Evolutionary conservation across 2,113 vertebrate genomes (phyloP), one percentile per base, ranked within the genome.

Genomic region (Colinus virginianus): DNA sequence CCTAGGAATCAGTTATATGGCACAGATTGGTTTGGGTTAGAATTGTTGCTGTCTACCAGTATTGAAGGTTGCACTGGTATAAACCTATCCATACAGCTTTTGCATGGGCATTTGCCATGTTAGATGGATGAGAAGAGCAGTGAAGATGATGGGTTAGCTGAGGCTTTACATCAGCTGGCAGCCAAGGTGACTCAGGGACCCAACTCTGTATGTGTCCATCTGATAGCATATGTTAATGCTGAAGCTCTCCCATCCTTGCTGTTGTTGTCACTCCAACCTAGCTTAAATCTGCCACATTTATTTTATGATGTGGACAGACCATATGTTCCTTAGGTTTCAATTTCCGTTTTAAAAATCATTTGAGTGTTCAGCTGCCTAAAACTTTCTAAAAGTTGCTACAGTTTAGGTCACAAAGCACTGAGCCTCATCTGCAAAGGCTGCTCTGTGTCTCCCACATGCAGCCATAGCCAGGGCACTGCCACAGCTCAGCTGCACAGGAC

Each of bases 281-380:
- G 56, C 84, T 79, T 76, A 78, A 87, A 84, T 38, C 67, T 87
- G 66, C 15, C 42, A 53, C 67, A 22, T 59, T 81, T 14, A 3
- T 90, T 94, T 78, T 36, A 42, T 23, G 28, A 10, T 48, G 53
- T 56, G 58, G 62, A 78, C 66, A 87, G 84, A 75, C 19, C 11
- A 46, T 87, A 84, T 49, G 42, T 66, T 92, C 40, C 70, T 69
- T 61, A 28, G 84, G 92, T 89, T 75, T 81, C 34, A 32, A 84
- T 90, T 93, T 93, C 74, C 69, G 84, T 92, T 94, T 84, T 3
- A 76, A 87, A 95, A 95, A 76, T 32, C 3, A 55, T 72, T 58
- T 90, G n/a, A 34, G 21, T 69, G 26, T 40, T 94, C 53, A 62
- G 53, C 9, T 86, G 48, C 45, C 66, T 84, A 58, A 76, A 78